These are phyloP conservation scores for Vanacampus margaritifer DNA, from an alignment of 2,113 vertebrate species.

Conservation along the genomic window DNA sequence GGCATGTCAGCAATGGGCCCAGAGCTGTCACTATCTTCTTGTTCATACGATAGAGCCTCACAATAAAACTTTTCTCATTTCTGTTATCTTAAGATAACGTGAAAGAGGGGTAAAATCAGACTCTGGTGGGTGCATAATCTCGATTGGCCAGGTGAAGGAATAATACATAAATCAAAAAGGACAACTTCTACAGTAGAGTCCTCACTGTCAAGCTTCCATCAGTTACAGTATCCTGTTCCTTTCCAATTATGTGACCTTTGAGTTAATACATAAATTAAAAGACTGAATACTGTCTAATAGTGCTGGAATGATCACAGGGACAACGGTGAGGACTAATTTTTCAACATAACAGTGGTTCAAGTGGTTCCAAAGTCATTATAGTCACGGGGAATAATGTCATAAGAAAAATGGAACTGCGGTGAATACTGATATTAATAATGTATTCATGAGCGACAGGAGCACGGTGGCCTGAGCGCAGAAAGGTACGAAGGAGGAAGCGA, in stretches of 20 bases:
- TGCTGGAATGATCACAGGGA: conserved; percentile 55
- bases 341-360: conserved; percentile 64
- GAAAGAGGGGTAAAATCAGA: conserved; percentile 30
- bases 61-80: conserved; percentile 59
- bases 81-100: conserved; percentile 50
- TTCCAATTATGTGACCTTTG: conserved; percentile 58
- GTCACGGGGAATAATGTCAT: conserved; percentile 65
- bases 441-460: conserved; percentile 65
- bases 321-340: conserved; percentile 64
- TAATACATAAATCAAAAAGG: neutral
- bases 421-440: conserved; percentile 69
- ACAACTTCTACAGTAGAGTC: conserved; percentile 54
- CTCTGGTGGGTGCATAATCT: conserved; percentile 22
- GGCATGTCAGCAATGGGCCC: conserved; percentile 60
- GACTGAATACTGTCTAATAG: conserved; percentile 54
- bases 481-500: conserved; percentile 60
- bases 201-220: conserved; percentile 14
- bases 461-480: conserved; percentile 48
- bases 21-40: conserved; percentile 47
- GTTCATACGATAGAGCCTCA: conserved; percentile 33
- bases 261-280: conserved; percentile 59
- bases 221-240: conserved; percentile 43
- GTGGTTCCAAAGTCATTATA: conserved; percentile 68
- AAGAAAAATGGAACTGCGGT: conserved; percentile 64
- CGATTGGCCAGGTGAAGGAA: neutral